Base-by-base conservation (phyloP, 2,797 vertebrate genomes). In the Pangasius larnaudii region DNA sequence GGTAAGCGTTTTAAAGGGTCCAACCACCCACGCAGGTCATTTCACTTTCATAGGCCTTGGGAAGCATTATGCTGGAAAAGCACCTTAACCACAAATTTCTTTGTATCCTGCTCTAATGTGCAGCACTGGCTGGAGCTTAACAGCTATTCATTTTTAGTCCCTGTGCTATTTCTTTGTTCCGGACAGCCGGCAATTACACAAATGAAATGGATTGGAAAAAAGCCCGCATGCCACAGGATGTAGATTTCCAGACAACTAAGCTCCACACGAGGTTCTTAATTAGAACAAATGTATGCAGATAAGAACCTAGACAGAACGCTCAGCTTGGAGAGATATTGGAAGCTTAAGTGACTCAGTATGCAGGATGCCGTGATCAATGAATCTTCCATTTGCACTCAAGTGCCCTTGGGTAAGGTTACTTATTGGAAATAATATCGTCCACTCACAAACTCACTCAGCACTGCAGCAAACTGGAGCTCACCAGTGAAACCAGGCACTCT, bases 161-260 rank as follows among this genome's bases (percentile, higher is more conserved):
- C 56, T 14, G 42, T 81, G 71, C 63, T 84, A 90, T 91, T 87
- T 58, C 88, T 86, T 86, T 89, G 90, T 92, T 93, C 93, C 77
- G 84, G 89, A 89, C 89, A 91, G 94, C 93, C 92, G 85, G 89
- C 92, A 89, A 89, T 93, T 92, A 1, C 7, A 89, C 87, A 93
- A 93, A 95, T 92, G 91, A 89, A 93, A 93, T 94, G 90, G 90
- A 93, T 91, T 90, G 88, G 58, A 87, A 93, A 91, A 84, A 71
- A 84, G 89, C 86, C 90, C 19, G 53, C 85, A 78, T 91, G 90
- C 90, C 91, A 90, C 92, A 93, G 93, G 91, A 92, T 93, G 92
- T 89, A 93, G 89, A 91, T 91, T 85, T 89, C 90, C 69, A 72
- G 85, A 88, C 88, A 83, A 89, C 86, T 87, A 86, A 90, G 84